Percentiles rank a stretch among this genome's conserved stretches.
These are phyloP conservation scores for Empidonax traillii DNA, from an alignment of 2,113 vertebrate genomes.

Conservation along the genomic window DNA sequence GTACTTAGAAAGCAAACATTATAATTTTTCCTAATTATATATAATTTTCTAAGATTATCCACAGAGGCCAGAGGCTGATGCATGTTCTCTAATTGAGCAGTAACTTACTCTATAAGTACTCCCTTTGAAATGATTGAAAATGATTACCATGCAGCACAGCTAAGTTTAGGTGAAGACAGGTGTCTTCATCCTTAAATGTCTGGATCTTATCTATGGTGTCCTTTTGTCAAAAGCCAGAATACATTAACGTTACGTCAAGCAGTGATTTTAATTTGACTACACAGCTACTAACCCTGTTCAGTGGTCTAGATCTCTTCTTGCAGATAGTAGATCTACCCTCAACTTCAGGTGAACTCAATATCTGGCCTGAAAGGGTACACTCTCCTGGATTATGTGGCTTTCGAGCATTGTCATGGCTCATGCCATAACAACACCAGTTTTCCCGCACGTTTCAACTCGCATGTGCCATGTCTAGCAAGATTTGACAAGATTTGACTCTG, in stretches of 20 bases:
- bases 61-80: not conserved
- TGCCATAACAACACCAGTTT: not conserved
- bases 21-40: constrained; percentile 44
- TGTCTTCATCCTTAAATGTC: not conserved
- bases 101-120: not conserved
- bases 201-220: not conserved
- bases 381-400: not conserved
- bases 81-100: constrained; percentile 1
- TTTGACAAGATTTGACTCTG: not conserved
- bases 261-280: not conserved
- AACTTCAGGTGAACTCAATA: not conserved
- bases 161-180: not conserved
- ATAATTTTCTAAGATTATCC: constrained; percentile 34
- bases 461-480: not conserved
- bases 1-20: constrained; percentile 8
- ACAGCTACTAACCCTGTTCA: not conserved
- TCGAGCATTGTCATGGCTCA: not conserved
- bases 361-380: not conserved
- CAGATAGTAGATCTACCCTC: not conserved
- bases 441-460: not conserved
- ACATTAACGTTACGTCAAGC: not conserved
- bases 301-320: not conserved
- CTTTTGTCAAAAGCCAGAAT: not conserved
- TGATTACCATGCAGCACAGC: not conserved
- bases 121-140: not conserved